Evolutionary conservation across 2,888 invertebrate species (phyloP).

Genomic region (Nyleta sp.): DNA sequence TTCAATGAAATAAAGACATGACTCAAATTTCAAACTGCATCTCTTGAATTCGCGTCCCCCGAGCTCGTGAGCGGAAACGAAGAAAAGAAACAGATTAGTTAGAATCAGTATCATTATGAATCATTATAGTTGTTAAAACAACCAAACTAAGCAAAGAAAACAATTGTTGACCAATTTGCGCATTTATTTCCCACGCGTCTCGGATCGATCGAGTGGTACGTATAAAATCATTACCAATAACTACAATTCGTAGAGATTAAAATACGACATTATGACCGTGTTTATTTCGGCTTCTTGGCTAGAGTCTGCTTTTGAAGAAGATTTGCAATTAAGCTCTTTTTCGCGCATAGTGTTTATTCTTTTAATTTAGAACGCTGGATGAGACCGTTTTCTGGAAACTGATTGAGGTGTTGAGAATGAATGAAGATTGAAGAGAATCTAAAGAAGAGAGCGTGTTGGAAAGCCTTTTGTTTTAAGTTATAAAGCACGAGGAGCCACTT

Average conservation of each 20-base stretch:
- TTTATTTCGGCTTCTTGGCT: conserved; percentile 76
- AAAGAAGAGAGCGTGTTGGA: conserved; percentile 50
- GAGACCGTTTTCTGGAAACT: conserved; percentile 38
- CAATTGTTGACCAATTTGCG: conserved; percentile 81
- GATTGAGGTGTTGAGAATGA: conserved; percentile 55
- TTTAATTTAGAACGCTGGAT: conserved; percentile 49
- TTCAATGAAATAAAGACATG: conserved; percentile 67
- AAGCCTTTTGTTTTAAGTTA: conserved; percentile 58
- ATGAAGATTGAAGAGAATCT: conserved; percentile 58
- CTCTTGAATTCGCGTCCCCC: conserved; percentile 69
- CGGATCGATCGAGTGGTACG: conserved; percentile 82
- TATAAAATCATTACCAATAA: conserved; percentile 71
- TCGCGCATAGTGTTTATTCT: conserved; percentile 52
- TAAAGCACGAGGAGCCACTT: conserved; percentile 60
- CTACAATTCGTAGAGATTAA: conserved; percentile 70
- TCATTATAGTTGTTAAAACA: conserved; percentile 35
- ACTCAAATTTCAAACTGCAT: conserved; percentile 48
- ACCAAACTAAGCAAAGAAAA: conserved; percentile 70
- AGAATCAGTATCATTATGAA: conserved; percentile 55
- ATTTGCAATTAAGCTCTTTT: conserved; percentile 49
- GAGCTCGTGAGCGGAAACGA: conserved; percentile 55
- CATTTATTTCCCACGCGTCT: conserved; percentile 83
- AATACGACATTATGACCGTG: conserved; percentile 57
- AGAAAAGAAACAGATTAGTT: conserved; percentile 60
- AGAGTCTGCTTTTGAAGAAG: conserved; percentile 67